Evolutionary conservation across 2,888 invertebrate species (phyloP).

Genomic region (Eristalinus sepulchralis): DNA sequence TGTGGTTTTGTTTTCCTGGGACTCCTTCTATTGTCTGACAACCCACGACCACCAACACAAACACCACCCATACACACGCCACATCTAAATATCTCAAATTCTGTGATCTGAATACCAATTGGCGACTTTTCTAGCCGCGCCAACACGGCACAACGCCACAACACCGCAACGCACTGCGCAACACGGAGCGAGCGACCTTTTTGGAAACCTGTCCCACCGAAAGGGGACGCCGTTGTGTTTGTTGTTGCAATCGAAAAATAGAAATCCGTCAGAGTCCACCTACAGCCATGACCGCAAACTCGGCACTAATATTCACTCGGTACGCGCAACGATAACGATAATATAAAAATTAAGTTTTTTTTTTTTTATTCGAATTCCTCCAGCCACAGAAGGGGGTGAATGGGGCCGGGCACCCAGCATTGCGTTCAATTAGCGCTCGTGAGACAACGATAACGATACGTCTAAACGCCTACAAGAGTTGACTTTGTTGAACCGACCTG

Average conservation of each 20-base stretch:
- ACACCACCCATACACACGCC: background rate
- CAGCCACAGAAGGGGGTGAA: background rate
- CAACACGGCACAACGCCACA: background rate
- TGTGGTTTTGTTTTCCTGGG: slow-evolving; percentile 10
- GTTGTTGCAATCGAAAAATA: slow-evolving; percentile 17
- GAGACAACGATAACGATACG: slow-evolving; percentile 9
- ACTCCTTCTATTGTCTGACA: slow-evolving; percentile 35
- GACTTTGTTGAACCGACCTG: slow-evolving; percentile 24
- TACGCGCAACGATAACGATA: slow-evolving; percentile 37
- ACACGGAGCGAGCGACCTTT: background rate
- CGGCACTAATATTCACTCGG: slow-evolving; percentile 41
- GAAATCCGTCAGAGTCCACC: slow-evolving; percentile 59
- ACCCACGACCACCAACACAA: background rate
- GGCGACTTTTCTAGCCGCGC: slow-evolving; percentile 29
- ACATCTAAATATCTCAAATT: slow-evolving; percentile 5
- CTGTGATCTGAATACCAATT: slow-evolving; percentile 43
- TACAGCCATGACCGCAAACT: slow-evolving; percentile 22
- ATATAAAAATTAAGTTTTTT: slow-evolving; percentile 44
- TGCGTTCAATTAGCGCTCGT: slow-evolving; percentile 18
- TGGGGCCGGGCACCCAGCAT: slow-evolving; percentile 1
- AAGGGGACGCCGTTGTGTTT: background rate
- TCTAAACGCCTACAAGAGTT: slow-evolving; percentile 38
- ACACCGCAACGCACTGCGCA: background rate
- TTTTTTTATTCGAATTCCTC: background rate
- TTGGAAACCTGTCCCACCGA: slow-evolving; percentile 34